phyloP scores from a whole-genome alignment of 2,888 invertebrate species.

The Athrips mouffetella region DNA sequence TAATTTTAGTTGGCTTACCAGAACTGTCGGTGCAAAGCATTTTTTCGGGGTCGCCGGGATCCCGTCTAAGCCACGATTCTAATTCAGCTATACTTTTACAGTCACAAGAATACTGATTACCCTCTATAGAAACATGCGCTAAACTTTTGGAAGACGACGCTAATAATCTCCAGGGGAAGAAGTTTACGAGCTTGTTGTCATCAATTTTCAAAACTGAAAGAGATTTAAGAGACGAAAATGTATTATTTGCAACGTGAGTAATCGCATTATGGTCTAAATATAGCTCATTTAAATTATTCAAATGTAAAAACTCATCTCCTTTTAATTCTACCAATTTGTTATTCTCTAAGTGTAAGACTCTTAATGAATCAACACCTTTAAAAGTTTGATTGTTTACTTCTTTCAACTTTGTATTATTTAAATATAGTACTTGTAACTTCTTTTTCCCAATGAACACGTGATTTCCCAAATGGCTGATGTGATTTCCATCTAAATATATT shows the following conservation, averaged over 20 bases:
- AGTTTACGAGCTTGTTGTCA: conserved; percentile 86
- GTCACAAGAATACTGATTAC: conserved; percentile 91
- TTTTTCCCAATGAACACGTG: conserved; percentile 93
- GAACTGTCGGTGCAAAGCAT: conserved; percentile 82
- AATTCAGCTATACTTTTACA: conserved; percentile 85
- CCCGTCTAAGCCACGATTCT: conserved; percentile 82
- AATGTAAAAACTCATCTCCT: conserved; percentile 88
- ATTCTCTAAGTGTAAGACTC: conserved; percentile 86
- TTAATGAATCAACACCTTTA: conserved; percentile 85
- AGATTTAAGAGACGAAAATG: conserved; percentile 85
- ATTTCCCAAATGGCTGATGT: conserved; percentile 86
- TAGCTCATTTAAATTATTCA: conserved; percentile 85
- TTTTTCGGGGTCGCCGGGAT: conserved; percentile 82
- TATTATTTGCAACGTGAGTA: conserved; percentile 84
- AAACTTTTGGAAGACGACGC: conserved; percentile 79
- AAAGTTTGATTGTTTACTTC: conserved; percentile 89
- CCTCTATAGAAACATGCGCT: conserved; percentile 84
- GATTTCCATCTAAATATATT: conserved; percentile 91
- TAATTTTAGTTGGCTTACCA: conserved; percentile 72
- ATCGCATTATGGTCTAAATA: conserved; percentile 89
- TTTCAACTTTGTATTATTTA: conserved; percentile 86
- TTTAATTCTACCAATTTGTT: conserved; percentile 85
- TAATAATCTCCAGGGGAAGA: conserved; percentile 84
- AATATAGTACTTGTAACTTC: conserved; percentile 85
- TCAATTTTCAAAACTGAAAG: conserved; percentile 86